Conservation (phyloP, 2,888 invertebrate genomes). For the Microctonus aethiopoides region DNA sequence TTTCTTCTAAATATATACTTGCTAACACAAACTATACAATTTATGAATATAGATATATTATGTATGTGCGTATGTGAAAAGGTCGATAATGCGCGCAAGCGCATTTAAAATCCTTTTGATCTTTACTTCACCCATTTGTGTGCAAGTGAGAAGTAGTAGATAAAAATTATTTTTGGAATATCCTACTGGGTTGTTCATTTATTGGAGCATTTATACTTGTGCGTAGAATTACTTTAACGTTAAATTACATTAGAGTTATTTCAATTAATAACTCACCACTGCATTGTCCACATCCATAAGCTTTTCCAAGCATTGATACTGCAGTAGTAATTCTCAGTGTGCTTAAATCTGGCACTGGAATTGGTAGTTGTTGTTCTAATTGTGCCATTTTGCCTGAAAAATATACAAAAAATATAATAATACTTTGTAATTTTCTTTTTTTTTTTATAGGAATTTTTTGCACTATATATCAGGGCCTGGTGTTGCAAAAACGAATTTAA, state of each 20-base stretch:
- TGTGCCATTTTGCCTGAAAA: conserved; percentile 55
- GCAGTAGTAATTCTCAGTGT: conserved; percentile 69
- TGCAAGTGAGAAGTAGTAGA: background rate
- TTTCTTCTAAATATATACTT: too few relatives aligned
- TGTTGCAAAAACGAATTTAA: conserved; percentile 78
- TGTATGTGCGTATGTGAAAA: conserved; percentile 18
- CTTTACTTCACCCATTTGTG: background rate
- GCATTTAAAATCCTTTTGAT: conserved; percentile 34
- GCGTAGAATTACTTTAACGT: too few relatives aligned
- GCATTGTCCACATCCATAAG: conserved; percentile 69
- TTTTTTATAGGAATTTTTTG: conserved; percentile 76
- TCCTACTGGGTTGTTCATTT: background rate
- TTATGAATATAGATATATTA: background rate
- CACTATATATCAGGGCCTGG: conserved; percentile 76
- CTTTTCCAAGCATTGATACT: conserved; percentile 71
- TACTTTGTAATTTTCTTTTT: background rate
- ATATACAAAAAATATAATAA: background rate
- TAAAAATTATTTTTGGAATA: conserved; percentile 3
- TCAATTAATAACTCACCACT: conserved; percentile 66
- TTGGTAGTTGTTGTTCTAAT: conserved; percentile 66
- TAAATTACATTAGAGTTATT: too few relatives aligned
- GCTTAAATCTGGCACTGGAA: conserved; percentile 69
- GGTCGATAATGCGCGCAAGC: conserved; percentile 55
- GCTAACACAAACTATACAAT: background rate
- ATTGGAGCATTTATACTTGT: too few relatives aligned